Evolutionary conservation across 2,797 vertebrate genomes (phyloP).

Genomic region (Clarias fuscus): DNA sequence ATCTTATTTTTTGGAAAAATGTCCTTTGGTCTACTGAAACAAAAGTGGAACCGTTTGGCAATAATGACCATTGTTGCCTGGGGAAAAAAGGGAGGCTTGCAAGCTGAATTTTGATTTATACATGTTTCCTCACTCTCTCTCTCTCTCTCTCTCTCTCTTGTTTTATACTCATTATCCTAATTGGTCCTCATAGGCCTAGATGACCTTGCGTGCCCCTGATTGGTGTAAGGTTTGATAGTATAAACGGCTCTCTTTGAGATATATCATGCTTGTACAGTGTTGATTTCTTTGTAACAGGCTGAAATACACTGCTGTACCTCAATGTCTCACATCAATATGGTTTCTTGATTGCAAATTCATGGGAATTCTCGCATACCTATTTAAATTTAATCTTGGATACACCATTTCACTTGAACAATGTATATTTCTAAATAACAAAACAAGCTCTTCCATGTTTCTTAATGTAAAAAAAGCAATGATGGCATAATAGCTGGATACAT

Average conservation of each 20-base stretch:
- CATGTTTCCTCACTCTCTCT: too few species aligned
- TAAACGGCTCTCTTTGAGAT: neutral
- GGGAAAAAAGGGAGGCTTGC: too few species aligned
- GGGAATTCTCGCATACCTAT: neutral
- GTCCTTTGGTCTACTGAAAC: too few species aligned
- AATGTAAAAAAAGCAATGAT: neutral
- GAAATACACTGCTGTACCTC: neutral
- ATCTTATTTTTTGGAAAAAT: too few species aligned
- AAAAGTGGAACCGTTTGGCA: too few species aligned
- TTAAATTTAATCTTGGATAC: neutral
- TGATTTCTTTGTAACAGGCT: neutral
- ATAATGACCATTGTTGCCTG: too few species aligned
- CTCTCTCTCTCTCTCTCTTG: too few species aligned
- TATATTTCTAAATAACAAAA: too few species aligned
- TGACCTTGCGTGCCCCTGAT: too few species aligned
- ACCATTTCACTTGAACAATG: neutral
- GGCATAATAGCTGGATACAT: neutral
- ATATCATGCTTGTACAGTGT: neutral
- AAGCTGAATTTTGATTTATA: too few species aligned
- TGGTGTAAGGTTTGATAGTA: neutral
- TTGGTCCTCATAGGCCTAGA: too few species aligned
- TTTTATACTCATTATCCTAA: too few species aligned
- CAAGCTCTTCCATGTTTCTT: neutral
- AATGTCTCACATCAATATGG: neutral
- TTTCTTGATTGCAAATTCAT: neutral